These are phyloP conservation scores for Omphaloscelis lunosa DNA, from an alignment of 2,888 invertebrate species.

Conservation along the genomic window DNA sequence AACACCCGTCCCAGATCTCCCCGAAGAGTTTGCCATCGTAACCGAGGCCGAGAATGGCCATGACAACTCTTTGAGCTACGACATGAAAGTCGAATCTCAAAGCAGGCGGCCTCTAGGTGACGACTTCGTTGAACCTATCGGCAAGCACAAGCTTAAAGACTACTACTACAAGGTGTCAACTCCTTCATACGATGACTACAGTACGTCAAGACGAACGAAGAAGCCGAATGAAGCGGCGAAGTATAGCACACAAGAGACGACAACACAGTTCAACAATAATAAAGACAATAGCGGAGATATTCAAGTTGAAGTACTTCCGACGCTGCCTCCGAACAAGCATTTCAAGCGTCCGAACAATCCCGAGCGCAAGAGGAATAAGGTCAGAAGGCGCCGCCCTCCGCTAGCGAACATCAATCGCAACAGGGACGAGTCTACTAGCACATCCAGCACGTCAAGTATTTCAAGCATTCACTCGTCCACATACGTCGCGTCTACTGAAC, in stretches of 20 bases:
- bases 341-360: slow-evolving; percentile 84
- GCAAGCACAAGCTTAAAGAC: slow-evolving; percentile 85
- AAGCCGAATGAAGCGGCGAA: slow-evolving; percentile 80
- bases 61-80: slow-evolving; percentile 85
- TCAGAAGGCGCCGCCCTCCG: slow-evolving; percentile 86
- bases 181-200: slow-evolving; percentile 81
- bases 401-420: slow-evolving; percentile 78
- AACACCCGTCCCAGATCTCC: slow-evolving; percentile 77
- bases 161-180: slow-evolving; percentile 88
- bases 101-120: slow-evolving; percentile 87
- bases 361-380: slow-evolving; percentile 86
- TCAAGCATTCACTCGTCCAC: slow-evolving; percentile 61
- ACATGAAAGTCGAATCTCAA: slow-evolving; percentile 85
- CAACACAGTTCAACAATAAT: slow-evolving; percentile 74
- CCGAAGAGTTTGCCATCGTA: slow-evolving; percentile 85
- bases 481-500: slow-evolving; percentile 74
- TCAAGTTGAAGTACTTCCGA: slow-evolving; percentile 83
- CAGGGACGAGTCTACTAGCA: slow-evolving; percentile 77
- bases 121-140: slow-evolving; percentile 85
- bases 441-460: slow-evolving; percentile 65
- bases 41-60: slow-evolving; percentile 85
- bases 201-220: slow-evolving; percentile 82
- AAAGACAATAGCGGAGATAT: slow-evolving; percentile 72
- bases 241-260: slow-evolving; percentile 73
- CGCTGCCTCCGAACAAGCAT: slow-evolving; percentile 86